A percentile compares a stretch with the other conserved stretches of the same genome.
These are phyloP conservation scores for Ceyx erithaca DNA, from an alignment of 2,797 vertebrate genomes.

Conservation along the genomic window DNA sequence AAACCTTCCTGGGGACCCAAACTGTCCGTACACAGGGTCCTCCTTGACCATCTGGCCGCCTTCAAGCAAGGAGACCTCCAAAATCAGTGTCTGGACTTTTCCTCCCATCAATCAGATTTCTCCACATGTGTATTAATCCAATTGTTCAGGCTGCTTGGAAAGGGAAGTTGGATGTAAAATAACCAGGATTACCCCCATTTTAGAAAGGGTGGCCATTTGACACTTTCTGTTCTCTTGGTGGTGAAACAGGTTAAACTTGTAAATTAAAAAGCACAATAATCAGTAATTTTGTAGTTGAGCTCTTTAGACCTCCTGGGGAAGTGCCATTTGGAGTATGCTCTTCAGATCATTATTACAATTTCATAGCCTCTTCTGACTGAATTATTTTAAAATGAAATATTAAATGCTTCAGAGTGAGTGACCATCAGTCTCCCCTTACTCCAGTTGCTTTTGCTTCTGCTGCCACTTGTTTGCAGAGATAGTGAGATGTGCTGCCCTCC, in stretches of 20 bases:
- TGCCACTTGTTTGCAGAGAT: neutral
- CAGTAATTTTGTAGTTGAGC: neutral
- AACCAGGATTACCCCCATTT: neutral
- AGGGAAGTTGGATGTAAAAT: neutral
- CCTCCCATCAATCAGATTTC: neutral
- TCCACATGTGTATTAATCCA: neutral
- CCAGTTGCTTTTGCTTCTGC: neutral
- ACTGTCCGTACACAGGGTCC: rapidly evolving
- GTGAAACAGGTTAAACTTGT: neutral
- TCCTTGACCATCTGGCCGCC: neutral
- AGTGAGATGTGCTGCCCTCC: neutral
- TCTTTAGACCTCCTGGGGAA: neutral
- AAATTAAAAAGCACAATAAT: neutral
- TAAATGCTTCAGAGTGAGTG: neutral
- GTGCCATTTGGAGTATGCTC: neutral
- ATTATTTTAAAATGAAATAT: neutral
- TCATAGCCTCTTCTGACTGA: neutral
- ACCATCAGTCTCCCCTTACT: neutral
- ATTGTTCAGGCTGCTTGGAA: neutral
- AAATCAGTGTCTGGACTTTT: rapidly evolving
- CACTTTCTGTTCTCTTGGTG: neutral
- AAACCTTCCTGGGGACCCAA: neutral
- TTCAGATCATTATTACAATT: neutral
- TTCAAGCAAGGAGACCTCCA: neutral
- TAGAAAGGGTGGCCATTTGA: neutral